Evolutionary conservation across 2,888 invertebrate genomes (phyloP).

Genomic region (Polyploca ridens): DNA sequence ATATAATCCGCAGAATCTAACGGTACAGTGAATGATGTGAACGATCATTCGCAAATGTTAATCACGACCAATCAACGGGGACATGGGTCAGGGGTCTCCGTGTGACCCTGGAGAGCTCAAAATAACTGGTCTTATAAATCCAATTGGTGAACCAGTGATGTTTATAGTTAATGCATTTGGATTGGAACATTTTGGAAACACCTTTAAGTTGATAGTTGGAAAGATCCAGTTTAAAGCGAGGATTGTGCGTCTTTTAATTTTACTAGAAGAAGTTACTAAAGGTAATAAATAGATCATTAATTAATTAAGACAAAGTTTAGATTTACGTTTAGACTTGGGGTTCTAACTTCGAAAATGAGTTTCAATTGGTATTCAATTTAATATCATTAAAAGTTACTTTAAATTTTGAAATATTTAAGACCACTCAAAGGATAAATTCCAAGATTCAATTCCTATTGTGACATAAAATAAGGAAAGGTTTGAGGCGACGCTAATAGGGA

Average conservation of each 20-base stretch:
- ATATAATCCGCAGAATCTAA: not conserved
- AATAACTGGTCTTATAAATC: not conserved
- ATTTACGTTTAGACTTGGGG: too few species aligned
- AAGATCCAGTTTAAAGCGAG: too few species aligned
- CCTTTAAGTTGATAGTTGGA: too few species aligned
- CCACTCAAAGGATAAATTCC: not conserved
- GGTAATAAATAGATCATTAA: too few species aligned
- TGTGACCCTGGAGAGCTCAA: not conserved
- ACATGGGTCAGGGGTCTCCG: not conserved
- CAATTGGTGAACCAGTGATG: not conserved
- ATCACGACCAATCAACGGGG: conserved; percentile 2
- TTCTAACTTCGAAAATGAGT: too few species aligned
- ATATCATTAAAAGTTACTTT: too few species aligned
- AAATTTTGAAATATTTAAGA: not conserved
- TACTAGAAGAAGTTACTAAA: too few species aligned
- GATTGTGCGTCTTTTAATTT: too few species aligned
- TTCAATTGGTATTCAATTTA: too few species aligned
- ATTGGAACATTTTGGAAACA: not conserved
- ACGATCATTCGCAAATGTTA: conserved; percentile 14
- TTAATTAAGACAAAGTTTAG: too few species aligned
- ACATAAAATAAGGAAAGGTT: conserved; percentile 3
- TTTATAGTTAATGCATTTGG: not conserved
- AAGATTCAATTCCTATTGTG: not conserved
- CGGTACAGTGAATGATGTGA: conserved; percentile 8
- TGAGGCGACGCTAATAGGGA: not conserved